phyloP scores from a whole-genome alignment of 2,888 invertebrate genomes.

The Ornithoptera alexandrae region DNA sequence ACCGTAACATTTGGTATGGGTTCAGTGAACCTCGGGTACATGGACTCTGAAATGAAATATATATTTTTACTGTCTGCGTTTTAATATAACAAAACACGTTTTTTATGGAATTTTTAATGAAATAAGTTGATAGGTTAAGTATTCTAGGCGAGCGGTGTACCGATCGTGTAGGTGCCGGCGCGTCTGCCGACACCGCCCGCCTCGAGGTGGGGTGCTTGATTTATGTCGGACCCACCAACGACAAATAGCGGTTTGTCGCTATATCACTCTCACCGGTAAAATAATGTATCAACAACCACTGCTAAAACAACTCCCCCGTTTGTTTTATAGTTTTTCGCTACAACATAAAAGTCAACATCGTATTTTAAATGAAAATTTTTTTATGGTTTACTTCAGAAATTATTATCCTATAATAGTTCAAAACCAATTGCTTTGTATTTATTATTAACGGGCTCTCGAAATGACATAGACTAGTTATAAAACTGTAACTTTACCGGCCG shows the following conservation, averaged over 20 bases:
- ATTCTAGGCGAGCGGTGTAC: slow-evolving; percentile 34
- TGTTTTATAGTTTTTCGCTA: slow-evolving; percentile 2
- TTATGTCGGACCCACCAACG: slow-evolving; percentile 67
- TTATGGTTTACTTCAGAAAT: background rate
- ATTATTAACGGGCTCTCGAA: background rate
- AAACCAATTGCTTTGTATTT: background rate
- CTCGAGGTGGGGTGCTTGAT: slow-evolving; percentile 60
- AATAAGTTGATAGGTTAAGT: slow-evolving; percentile 35
- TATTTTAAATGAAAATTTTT: background rate
- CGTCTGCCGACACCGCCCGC: slow-evolving; percentile 37
- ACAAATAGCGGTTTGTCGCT: slow-evolving; percentile 76
- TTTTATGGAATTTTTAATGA: slow-evolving; percentile 56
- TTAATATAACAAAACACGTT: slow-evolving; percentile 54
- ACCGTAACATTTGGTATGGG: slow-evolving; percentile 95
- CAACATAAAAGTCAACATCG: background rate
- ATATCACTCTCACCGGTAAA: slow-evolving; percentile 67
- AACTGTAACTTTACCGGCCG: background rate
- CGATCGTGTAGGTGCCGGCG: slow-evolving; percentile 45
- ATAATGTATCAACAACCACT: slow-evolving; percentile 58
- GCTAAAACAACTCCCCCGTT: slow-evolving; percentile 30
- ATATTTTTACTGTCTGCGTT: slow-evolving; percentile 24
- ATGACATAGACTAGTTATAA: background rate
- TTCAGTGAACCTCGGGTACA: slow-evolving; percentile 91
- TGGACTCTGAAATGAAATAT: slow-evolving; percentile 77
- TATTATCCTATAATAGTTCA: background rate